Evolutionary conservation across 2,113 vertebrate genomes (phyloP), one percentile per base, ranked within the genome.

Genomic region (Hippocampus zosterae): DNA sequence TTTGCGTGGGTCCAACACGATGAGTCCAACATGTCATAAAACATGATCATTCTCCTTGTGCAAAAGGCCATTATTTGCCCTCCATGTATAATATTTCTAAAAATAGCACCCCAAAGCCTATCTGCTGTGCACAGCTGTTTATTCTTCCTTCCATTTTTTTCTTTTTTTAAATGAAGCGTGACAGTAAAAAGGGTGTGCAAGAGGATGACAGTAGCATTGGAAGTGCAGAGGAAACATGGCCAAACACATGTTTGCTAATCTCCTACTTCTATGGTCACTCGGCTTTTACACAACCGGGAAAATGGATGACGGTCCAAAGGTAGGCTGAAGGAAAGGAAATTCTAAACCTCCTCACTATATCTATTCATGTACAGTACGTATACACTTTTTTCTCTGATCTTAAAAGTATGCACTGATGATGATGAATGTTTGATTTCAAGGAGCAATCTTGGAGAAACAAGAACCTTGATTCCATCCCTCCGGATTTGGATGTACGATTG

Each of bases 401-500:
- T 46, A 42, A 44, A 25, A 57, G n/a, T 48, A 27, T 27, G 23
- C 42, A 46, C 41, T 71, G 62, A 85, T 72, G 65, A 70, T 75
- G 70, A 79, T 77, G 74, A 72, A 69, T 73, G 74, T 70, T 72
- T 85, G 60, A 78, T 82, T 86, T 82, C 41, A 80, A 80, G 0
- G 81, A 80, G 70, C 74, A 88, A 79, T 92, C 90, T 70, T 94
- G 92, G 88, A 87, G 73, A 70, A 87, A 87, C 40, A 74, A 48
- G 1, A 86, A 88, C 65, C 91, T 94, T 64, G 69, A 3, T 40
- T 85, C 77, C 21, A 80, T 95, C 69, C 94, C 93, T 3, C 29
- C 72, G 79, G 81, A 78, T 44, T 74, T 94, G 25, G 69, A 89
- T 72, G 60, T 37, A 50, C 89, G 72, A 42, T 77, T 92, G 3